These are phyloP conservation scores for Hypercompe scribonia DNA, from an alignment of 2,888 invertebrate genomes.

Conservation along the genomic window DNA sequence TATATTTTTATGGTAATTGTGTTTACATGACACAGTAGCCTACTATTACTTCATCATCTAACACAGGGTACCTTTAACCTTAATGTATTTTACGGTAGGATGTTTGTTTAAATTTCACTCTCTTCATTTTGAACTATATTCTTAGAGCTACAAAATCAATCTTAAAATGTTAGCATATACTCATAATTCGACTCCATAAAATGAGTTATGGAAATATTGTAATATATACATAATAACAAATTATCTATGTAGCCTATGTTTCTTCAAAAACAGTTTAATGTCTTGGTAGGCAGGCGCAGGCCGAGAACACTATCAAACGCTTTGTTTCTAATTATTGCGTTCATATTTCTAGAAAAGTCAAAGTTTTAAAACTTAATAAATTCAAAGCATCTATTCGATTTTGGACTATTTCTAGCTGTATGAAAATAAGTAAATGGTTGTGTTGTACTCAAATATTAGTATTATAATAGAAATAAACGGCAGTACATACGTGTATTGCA, in stretches of 20 bases:
- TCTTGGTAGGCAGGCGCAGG: not conserved
- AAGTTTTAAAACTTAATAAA: not conserved
- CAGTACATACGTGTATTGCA: too few relatives aligned
- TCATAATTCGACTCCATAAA: not conserved
- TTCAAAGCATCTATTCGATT: not conserved
- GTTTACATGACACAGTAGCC: conserved; percentile 1
- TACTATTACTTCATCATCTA: not conserved
- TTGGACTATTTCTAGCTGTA: not conserved
- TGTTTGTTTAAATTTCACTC: not conserved
- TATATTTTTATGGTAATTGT: not conserved
- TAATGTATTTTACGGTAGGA: not conserved
- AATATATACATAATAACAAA: not conserved
- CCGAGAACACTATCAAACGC: not conserved
- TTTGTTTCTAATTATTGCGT: not conserved
- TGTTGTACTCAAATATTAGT: not conserved
- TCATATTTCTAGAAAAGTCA: not conserved
- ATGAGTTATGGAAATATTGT: not conserved
- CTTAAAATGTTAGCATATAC: not conserved
- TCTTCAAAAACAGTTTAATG: not conserved
- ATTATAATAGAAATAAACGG: too few relatives aligned
- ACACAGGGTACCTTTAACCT: not conserved
- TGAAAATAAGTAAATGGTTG: not conserved
- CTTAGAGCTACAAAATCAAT: not conserved
- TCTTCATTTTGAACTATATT: not conserved
- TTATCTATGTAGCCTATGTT: not conserved